Base-by-base conservation (phyloP, 2,113 vertebrate species). In the Peromyscus polionotus region DNA sequence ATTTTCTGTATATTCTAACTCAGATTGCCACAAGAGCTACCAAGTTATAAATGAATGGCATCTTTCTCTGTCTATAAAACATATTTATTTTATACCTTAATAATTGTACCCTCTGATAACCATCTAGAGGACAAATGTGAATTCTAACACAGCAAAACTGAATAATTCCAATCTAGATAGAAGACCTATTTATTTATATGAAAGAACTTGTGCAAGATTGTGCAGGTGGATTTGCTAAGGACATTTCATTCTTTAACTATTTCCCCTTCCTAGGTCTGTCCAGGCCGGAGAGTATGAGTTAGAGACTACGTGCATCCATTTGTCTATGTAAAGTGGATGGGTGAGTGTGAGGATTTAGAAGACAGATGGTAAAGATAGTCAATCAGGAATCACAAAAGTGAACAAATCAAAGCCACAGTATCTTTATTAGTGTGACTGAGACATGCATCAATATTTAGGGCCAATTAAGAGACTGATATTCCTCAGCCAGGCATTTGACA, bases 371-470 rank as follows among this genome's bases (percentile, higher is more conserved):
- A 10, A 48, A 77, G 36, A 31, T 68, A 13, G 94, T 6, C 86
- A 93, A 45, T 92, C 48, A 95, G 45, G 59, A 90, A 85, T 80
- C 73, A 79, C 17, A 17, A 75, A 95, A 84, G 19, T 51, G 65
- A 89, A 5, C 77, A 81, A 85, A 88, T 85, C 7, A 48, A 90
- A 88, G 70, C 1, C 3, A 54, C 51, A 61, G 16, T 73, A 4
- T 4, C 77, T 36, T 7, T n/a, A 6, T 89, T 16, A 65, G 6
- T 77, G 22, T 67, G 5, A 80, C 59, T 28, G 59, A 63, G n/a
- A 80, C 5, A 51, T 42, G n/a, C 14, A 19, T 85, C 8, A 31
- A 48, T 67, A 48, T 86, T 48, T 67, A 48, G 28, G 42, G 2
- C 24, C 61, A 65, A 17, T 70, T 87, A 84, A 84, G 24, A 28